Evolutionary conservation across 2,888 invertebrate genomes (phyloP).

Genomic region (Achlya flavicornis): DNA sequence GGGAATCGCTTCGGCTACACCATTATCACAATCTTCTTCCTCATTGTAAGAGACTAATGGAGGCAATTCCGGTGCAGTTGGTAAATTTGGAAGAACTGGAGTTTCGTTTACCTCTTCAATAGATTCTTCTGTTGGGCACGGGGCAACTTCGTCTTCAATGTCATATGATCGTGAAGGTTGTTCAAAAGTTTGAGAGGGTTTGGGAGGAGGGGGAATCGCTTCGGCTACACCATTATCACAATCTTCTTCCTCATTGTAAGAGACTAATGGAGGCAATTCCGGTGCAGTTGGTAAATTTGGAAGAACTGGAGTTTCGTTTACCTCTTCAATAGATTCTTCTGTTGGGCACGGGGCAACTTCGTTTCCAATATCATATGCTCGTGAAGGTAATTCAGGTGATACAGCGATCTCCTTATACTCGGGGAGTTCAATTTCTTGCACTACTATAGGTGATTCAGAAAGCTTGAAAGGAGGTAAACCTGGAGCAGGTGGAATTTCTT

Average conservation of each 20-base stretch:
- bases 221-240: not conserved
- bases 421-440: not conserved
- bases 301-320: conserved; percentile 28
- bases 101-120: not conserved
- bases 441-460: conserved; percentile 1
- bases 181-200: conserved; percentile 8
- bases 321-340: not conserved
- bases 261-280: not conserved
- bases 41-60: conserved; percentile 11
- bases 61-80: conserved; percentile 16
- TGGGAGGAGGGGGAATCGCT: not conserved
- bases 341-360: not conserved
- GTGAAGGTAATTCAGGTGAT: not conserved
- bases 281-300: conserved; percentile 22
- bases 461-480: not conserved
- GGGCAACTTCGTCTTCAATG: conserved; percentile 8
- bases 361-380: not conserved
- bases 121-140: not conserved
- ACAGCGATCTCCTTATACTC: not conserved
- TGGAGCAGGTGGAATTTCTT: conserved; percentile 2
- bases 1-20: not conserved
- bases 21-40: conserved; percentile 1
- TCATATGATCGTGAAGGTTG: conserved; percentile 17
- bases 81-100: conserved; percentile 4
- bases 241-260: not conserved